Conservation (phyloP, 2,888 invertebrate genomes). For the Microplitis deprimator region DNA sequence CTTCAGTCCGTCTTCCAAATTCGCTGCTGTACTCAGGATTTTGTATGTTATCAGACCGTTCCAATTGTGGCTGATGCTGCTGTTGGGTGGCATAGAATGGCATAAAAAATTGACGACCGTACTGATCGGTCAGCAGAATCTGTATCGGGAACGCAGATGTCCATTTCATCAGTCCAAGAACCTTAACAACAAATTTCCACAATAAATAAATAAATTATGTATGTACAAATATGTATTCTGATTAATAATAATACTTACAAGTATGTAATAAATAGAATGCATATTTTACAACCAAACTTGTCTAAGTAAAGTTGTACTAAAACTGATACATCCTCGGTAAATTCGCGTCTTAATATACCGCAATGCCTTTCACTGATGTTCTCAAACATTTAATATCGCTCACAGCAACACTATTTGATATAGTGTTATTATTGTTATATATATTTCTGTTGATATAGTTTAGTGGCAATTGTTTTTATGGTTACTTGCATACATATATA, state of each 20-base stretch:
- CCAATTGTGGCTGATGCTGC: slow-evolving; percentile 44
- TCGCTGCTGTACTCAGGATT: slow-evolving; percentile 42
- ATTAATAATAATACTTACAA: not conserved
- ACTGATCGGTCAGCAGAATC: slow-evolving; percentile 52
- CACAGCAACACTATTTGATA: not conserved
- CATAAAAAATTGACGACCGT: slow-evolving; percentile 52
- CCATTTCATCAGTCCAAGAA: slow-evolving; percentile 58
- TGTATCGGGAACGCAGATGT: slow-evolving; percentile 58
- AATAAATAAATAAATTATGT: not conserved
- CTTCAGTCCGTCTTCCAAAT: slow-evolving; percentile 45
- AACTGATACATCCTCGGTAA: slow-evolving; percentile 68
- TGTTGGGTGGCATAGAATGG: slow-evolving; percentile 45
- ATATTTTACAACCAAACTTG: slow-evolving; percentile 61
- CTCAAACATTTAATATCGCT: slow-evolving; percentile 12
- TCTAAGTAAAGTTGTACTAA: slow-evolving; percentile 57
- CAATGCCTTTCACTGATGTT: slow-evolving; percentile 66
- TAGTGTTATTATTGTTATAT: not conserved
- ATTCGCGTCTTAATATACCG: slow-evolving; percentile 69
- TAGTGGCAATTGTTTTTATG: not conserved
- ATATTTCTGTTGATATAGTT: not conserved
- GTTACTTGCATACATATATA: not conserved
- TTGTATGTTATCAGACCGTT: slow-evolving; percentile 59
- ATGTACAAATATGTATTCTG: too few species aligned
- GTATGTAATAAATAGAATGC: not conserved
- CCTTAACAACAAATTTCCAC: slow-evolving; percentile 34